Evolutionary conservation across 2,888 invertebrate species (phyloP).

Genomic region (Diachrysia chrysitis): DNA sequence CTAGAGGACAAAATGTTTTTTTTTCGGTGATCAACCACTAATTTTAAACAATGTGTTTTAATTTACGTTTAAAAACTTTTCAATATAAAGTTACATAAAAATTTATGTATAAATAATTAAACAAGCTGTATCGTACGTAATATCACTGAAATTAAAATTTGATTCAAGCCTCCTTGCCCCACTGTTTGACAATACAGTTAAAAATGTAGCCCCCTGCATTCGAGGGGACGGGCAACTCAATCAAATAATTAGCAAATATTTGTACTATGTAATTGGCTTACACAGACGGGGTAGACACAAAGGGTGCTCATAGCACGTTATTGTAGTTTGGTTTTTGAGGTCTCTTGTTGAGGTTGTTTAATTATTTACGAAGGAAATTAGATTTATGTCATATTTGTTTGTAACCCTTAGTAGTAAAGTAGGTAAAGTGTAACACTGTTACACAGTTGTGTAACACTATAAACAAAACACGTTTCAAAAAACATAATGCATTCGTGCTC

Average conservation of each 20-base stretch:
- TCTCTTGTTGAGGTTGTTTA: slow-evolving; percentile 16
- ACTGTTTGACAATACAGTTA: slow-evolving; percentile 36
- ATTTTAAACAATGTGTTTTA: no score
- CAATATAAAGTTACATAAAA: no score
- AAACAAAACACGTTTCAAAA: no score
- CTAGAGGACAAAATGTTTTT: no score
- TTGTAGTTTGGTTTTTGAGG: slow-evolving; percentile 37
- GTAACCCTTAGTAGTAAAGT: no score
- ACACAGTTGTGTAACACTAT: no score
- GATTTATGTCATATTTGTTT: neutral
- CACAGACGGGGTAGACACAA: slow-evolving; percentile 50
- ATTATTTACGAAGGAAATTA: slow-evolving; percentile 3
- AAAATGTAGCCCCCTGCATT: slow-evolving; percentile 32
- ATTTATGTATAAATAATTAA: no score
- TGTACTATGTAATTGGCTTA: slow-evolving; percentile 72
- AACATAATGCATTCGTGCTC: no score
- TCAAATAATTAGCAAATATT: slow-evolving; percentile 81
- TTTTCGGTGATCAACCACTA: no score
- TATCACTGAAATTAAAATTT: slow-evolving; percentile 40
- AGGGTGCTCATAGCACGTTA: slow-evolving; percentile 58
- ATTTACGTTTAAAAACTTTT: no score
- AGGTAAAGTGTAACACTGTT: no score
- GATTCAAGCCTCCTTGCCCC: slow-evolving; percentile 21
- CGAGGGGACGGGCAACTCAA: slow-evolving; percentile 59
- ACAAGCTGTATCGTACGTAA: no score